Conservation (phyloP, 2,797 vertebrate genomes). For the Lophotriccus pileatus region DNA sequence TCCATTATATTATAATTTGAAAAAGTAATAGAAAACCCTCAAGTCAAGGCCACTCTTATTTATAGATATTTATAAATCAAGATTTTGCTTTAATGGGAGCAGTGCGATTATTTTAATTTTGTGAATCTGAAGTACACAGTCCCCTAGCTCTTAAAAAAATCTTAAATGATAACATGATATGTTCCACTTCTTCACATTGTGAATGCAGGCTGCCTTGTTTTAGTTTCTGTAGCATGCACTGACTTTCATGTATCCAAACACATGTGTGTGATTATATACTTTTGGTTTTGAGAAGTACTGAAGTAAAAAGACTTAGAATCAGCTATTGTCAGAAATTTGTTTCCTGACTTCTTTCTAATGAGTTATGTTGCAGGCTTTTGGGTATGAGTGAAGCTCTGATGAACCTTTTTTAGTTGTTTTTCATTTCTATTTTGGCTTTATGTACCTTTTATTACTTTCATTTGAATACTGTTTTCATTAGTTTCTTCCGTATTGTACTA, state of each 20-base stretch:
- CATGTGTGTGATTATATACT: accelerated
- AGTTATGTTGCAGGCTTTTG: neutral
- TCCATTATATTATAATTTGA: neutral
- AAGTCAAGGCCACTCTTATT: neutral
- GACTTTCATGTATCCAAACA: neutral
- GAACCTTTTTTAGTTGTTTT: neutral
- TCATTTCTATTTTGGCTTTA: neutral
- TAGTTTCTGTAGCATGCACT: neutral
- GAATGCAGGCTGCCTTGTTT: neutral
- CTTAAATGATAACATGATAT: neutral
- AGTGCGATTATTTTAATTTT: neutral
- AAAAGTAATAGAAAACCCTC: neutral
- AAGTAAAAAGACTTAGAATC: neutral
- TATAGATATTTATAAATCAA: neutral
- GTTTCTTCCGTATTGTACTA: neutral
- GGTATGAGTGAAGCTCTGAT: neutral
- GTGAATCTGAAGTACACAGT: neutral
- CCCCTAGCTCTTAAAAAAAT: neutral
- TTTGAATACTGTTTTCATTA: neutral
- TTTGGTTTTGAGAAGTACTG: neutral
- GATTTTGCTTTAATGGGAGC: neutral
- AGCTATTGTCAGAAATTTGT: neutral
- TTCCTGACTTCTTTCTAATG: neutral
- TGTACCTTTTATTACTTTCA: neutral
- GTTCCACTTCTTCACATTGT: neutral